A percentile compares a stretch with the other conserved stretches of the same genome.
phyloP scores from a whole-genome alignment of 2,113 vertebrate species.

The Platycercus adscitus region DNA sequence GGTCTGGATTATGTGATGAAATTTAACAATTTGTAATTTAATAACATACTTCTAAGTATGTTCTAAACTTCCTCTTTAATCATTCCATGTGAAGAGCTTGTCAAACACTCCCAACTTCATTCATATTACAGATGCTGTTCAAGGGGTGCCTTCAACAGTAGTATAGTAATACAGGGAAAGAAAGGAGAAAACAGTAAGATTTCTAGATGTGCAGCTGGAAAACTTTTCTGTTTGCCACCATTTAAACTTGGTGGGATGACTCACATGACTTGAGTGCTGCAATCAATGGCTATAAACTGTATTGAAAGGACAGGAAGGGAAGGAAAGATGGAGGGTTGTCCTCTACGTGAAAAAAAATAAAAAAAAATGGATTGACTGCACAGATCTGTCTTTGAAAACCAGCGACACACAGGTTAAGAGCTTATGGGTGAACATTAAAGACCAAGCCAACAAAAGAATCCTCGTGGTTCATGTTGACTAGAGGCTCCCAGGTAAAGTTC shows the following conservation, averaged over 20 bases:
- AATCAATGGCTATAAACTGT: background rate
- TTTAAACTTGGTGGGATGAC: background rate
- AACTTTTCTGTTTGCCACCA: background rate
- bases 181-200: background rate
- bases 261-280: fast-evolving
- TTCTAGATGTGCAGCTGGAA: background rate
- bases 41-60: background rate
- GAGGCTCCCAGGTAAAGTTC: background rate
- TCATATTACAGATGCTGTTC: background rate
- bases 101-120: background rate
- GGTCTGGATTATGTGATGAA: background rate
- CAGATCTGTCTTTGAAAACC: background rate
- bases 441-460: background rate
- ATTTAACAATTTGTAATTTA: background rate
- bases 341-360: background rate
- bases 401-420: background rate
- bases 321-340: background rate
- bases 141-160: background rate
- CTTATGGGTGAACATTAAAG: background rate
- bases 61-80: background rate
- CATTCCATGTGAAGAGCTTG: background rate
- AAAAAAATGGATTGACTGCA: background rate
- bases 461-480: fast-evolving
- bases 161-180: background rate
- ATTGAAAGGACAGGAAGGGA: background rate